A percentile compares a stretch with the other conserved stretches of the same genome.
Evolutionary conservation across 1,140 invertebrate genomes (phyloP).

Genomic region (Vollenhovia emeryi): DNA sequence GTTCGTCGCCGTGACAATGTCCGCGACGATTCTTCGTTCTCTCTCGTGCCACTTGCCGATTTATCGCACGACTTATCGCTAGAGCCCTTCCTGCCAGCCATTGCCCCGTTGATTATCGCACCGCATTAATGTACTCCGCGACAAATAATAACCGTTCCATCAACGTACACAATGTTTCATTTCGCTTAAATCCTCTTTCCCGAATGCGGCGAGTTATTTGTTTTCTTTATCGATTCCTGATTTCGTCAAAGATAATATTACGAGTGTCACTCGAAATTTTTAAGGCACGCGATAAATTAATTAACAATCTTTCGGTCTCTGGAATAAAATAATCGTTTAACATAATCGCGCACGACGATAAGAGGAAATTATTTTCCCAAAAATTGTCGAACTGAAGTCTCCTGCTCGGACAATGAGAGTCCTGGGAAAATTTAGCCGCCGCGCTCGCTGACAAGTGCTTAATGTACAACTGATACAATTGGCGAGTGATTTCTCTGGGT

Average conservation of each 20-base stretch:
- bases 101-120: constrained; percentile 47
- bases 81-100: constrained; percentile 24
- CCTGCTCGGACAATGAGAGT: constrained; percentile 5
- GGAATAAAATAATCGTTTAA: not conserved
- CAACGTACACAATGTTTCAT: not conserved
- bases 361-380: not conserved
- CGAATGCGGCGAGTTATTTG: not conserved
- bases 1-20: constrained; percentile 50
- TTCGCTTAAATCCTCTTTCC: not conserved
- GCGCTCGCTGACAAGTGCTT: not conserved
- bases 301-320: not conserved
- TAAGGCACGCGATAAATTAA: not conserved
- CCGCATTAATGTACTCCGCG: constrained; percentile 13
- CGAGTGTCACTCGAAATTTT: not conserved
- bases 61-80: constrained; percentile 50
- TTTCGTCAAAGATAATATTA: not conserved
- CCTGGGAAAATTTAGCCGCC: constrained; percentile 52
- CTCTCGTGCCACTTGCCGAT: constrained; percentile 10
- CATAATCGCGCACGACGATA: not conserved
- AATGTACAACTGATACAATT: constrained; percentile 58
- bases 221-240: not conserved
- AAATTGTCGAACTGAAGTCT: not conserved
- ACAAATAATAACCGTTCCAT: not conserved
- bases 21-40: constrained; percentile 29
- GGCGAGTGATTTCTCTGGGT: constrained; percentile 11